Evolutionary conservation across 2,888 invertebrate species (phyloP).

Genomic region (Polydrusus pterygomalis): DNA sequence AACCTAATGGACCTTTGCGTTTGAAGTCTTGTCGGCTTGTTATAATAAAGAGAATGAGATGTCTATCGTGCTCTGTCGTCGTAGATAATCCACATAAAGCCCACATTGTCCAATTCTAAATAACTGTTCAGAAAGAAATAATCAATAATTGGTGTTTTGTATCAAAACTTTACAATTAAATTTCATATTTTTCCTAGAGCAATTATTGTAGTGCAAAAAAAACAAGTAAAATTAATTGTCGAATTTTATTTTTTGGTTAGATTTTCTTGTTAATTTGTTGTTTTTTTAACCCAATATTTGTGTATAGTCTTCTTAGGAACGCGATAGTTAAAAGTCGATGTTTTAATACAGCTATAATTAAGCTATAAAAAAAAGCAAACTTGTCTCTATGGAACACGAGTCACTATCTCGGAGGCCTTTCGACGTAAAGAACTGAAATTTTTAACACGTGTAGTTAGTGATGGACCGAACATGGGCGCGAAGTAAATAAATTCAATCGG

Average conservation of each 20-base stretch:
- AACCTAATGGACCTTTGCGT: no score
- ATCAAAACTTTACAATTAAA: slow-evolving; percentile 45
- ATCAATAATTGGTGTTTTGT: slow-evolving; percentile 46
- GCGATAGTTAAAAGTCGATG: neutral
- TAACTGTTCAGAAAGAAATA: slow-evolving; percentile 4
- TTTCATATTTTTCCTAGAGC: slow-evolving; percentile 32
- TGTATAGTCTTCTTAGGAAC: slow-evolving; percentile 22
- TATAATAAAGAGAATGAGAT: no score
- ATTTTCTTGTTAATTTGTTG: slow-evolving; percentile 26
- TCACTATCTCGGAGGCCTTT: no score
- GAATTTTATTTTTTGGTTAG: slow-evolving; percentile 25
- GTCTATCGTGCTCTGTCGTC: no score
- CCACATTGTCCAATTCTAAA: slow-evolving; percentile 28
- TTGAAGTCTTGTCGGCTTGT: no score
- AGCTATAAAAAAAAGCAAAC: neutral
- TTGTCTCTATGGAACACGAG: no score
- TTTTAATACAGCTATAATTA: neutral
- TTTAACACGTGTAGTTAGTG: no score
- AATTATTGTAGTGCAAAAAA: slow-evolving; percentile 31
- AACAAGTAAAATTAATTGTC: slow-evolving; percentile 20
- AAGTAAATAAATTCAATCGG: no score
- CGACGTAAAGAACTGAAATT: no score
- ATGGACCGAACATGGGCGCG: no score
- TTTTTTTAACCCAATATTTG: slow-evolving; percentile 19
- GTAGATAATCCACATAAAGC: neutral